Evolutionary conservation across 2,797 vertebrate genomes (phyloP).

Genomic region (Carcharodon carcharias): DNA sequence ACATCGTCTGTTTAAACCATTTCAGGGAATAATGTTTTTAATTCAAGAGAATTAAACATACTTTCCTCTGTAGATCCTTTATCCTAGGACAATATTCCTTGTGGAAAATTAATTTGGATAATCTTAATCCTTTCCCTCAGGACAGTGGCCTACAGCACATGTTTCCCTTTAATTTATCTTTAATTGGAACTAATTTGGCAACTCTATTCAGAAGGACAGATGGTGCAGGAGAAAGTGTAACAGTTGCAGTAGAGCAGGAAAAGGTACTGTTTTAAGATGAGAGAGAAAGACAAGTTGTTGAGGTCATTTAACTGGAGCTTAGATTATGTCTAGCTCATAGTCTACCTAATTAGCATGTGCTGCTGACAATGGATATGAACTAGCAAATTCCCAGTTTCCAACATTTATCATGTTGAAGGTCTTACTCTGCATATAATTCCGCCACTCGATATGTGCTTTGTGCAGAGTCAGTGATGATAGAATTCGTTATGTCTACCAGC

Average conservation of each 20-base stretch:
- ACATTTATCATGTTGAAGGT: neutral
- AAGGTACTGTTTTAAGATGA: constrained; percentile 6
- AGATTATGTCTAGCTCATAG: neutral
- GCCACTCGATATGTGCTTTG: neutral
- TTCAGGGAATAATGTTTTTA: neutral
- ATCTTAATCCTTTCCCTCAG: constrained; percentile 30
- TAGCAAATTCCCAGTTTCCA: neutral
- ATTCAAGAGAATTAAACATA: neutral
- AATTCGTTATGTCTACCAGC: constrained; percentile 9
- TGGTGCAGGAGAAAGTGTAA: neutral
- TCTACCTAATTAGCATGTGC: neutral
- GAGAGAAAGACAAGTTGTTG: neutral
- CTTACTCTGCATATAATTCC: neutral
- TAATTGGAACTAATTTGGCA: constrained; percentile 26
- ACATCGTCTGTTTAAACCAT: neutral
- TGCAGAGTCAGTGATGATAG: constrained; percentile 5
- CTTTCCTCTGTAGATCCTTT: neutral
- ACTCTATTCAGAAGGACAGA: neutral
- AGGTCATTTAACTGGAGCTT: neutral
- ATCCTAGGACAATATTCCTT: neutral
- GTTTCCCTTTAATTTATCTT: constrained; percentile 20
- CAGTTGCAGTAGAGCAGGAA: neutral
- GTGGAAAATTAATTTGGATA: constrained; percentile 14
- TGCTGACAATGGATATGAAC: neutral
- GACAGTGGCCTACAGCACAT: neutral